Percentiles rank a stretch among this genome's conserved stretches.
These are phyloP conservation scores for Boleophthalmus pectinirostris DNA, from an alignment of 2,113 vertebrate species.

Conservation along the genomic window DNA sequence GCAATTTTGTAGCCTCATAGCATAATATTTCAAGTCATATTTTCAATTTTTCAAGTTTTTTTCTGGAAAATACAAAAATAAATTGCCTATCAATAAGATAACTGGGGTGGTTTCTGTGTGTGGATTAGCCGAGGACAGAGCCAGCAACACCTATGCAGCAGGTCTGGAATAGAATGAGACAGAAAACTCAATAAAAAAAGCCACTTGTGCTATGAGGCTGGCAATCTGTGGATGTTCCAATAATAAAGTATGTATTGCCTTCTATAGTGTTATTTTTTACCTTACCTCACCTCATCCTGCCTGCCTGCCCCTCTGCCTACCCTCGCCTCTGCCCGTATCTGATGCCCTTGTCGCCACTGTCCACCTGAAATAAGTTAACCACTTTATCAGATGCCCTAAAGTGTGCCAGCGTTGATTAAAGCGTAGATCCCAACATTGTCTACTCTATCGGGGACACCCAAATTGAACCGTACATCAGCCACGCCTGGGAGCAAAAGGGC, in stretches of 20 bases:
- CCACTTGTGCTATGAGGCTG: too few species aligned
- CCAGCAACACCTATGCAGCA: too few species aligned
- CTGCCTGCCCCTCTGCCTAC: not conserved
- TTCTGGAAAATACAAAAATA: too few species aligned
- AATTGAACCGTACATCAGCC: conserved; percentile 47
- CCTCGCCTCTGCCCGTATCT: conserved; percentile 17
- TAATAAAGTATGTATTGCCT: not conserved
- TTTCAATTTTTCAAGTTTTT: too few species aligned
- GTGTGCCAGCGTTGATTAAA: conserved; percentile 58
- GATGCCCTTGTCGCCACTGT: conserved; percentile 52
- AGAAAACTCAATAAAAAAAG: too few species aligned
- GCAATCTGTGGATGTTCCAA: not conserved
- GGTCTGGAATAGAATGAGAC: too few species aligned
- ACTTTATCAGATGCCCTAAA: conserved; percentile 56
- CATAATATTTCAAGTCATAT: too few species aligned
- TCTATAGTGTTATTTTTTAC: not conserved
- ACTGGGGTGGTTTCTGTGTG: too few species aligned
- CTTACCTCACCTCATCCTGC: conserved; percentile 10
- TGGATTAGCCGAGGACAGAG: too few species aligned
- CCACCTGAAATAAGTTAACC: conserved; percentile 57
- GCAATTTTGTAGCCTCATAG: too few species aligned
- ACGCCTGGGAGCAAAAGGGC: conserved; percentile 21
- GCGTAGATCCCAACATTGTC: conserved; percentile 42
- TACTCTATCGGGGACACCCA: conserved; percentile 39
- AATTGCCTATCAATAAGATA: too few species aligned